phyloP scores from a whole-genome alignment of 2,888 invertebrate genomes.

The Coelinius sp. region DNA sequence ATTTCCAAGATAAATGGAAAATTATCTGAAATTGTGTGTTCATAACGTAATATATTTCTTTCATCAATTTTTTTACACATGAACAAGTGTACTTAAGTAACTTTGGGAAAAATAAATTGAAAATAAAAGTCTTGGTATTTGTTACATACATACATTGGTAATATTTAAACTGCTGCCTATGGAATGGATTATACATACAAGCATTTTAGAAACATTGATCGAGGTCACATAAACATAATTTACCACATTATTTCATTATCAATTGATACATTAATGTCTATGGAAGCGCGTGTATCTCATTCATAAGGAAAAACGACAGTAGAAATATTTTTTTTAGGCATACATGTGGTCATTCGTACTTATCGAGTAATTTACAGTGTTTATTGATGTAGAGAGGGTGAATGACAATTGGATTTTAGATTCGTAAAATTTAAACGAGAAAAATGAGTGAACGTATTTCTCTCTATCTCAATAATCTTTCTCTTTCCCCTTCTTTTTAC shows the following conservation, averaged over 20 bases:
- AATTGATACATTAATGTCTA: conserved; percentile 35
- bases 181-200: conserved; percentile 29
- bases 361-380: conserved; percentile 12
- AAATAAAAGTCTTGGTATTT: conserved; percentile 32
- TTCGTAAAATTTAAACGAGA: too few relatives aligned
- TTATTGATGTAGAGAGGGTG: background rate
- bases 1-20: too few relatives aligned
- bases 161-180: conserved; percentile 20
- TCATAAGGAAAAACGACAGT: conserved; percentile 16
- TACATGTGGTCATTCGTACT: conserved; percentile 17
- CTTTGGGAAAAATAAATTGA: conserved; percentile 33
- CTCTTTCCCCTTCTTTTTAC: background rate
- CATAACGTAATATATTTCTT: conserved; percentile 44
- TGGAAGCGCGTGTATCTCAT: conserved; percentile 36
- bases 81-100: conserved; percentile 43
- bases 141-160: conserved; percentile 38
- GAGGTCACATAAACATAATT: background rate
- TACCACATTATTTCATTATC: conserved; percentile 22
- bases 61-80: conserved; percentile 46
- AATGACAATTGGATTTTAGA: background rate
- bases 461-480: background rate
- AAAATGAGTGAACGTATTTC: background rate
- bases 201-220: conserved; percentile 20
- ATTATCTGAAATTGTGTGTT: background rate
- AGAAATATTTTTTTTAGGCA: conserved; percentile 6